These are phyloP conservation scores for Pteropus rufus DNA, from an alignment of 2,797 vertebrate genomes.

Conservation along the genomic window DNA sequence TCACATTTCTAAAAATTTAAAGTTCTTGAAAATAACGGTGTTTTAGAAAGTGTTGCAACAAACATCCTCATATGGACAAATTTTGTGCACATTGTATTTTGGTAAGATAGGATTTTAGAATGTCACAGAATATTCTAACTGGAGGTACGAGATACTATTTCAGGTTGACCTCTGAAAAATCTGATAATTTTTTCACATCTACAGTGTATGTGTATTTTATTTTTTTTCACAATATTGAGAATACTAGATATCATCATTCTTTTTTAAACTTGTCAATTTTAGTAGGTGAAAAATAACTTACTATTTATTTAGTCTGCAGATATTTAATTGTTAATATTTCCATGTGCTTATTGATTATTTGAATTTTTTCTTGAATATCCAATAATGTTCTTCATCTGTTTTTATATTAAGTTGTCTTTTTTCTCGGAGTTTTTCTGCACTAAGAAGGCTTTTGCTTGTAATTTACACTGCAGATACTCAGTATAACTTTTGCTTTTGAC, in stretches of 20 bases:
- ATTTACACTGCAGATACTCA: not conserved
- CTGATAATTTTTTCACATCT: not conserved
- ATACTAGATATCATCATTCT: not conserved
- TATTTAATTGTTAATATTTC: not conserved
- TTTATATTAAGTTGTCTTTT: not conserved
- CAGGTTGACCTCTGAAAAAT: not conserved
- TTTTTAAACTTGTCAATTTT: not conserved
- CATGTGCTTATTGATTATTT: not conserved
- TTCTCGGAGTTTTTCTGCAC: not conserved
- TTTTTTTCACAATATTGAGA: not conserved
- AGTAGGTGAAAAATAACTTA: not conserved
- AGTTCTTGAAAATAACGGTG: not conserved
- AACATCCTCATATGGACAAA: not conserved
- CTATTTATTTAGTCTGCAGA: not conserved
- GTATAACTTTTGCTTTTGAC: not conserved
- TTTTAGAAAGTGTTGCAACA: not conserved
- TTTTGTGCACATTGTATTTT: not conserved
- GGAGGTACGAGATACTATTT: not conserved
- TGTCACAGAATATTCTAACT: not conserved
- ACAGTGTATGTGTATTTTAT: not conserved
- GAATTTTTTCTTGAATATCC: not conserved
- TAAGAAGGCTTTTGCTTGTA: not conserved
- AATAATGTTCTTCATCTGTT: not conserved
- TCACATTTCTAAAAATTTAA: not conserved
- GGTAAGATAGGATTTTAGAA: not conserved